Percentiles rank a stretch among this genome's conserved stretches.
phyloP scores from a whole-genome alignment of 2,113 vertebrate species.

The Excalfactoria chinensis region DNA sequence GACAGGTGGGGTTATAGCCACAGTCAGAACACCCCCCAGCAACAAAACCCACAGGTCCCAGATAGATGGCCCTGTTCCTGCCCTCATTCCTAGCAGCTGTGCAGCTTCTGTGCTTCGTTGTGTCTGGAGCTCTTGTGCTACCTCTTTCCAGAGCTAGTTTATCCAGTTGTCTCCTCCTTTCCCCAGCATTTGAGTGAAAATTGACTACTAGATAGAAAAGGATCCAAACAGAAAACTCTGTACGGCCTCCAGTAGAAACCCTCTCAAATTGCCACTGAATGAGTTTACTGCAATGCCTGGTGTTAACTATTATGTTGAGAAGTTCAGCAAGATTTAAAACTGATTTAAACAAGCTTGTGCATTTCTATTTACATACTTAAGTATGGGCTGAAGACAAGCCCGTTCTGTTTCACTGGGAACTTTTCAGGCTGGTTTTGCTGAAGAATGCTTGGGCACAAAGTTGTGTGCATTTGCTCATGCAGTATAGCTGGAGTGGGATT shows the following conservation, averaged over 20 bases:
- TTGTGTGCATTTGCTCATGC: background rate
- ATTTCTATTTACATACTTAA: background rate
- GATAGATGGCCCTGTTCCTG: background rate
- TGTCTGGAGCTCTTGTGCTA: background rate
- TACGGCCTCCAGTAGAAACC: background rate
- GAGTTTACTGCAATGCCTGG: background rate
- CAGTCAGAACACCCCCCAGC: background rate
- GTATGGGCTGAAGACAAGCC: background rate
- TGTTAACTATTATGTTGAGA: background rate
- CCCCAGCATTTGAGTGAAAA: background rate
- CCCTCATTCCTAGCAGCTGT: background rate
- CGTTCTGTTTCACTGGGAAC: background rate
- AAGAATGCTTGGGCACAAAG: background rate
- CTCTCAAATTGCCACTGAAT: background rate
- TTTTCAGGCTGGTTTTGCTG: background rate
- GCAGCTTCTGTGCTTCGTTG: background rate
- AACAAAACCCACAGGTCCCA: background rate
- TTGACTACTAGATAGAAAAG: background rate
- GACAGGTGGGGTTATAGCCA: accelerated
- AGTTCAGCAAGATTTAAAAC: background rate
- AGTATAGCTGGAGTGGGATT: background rate
- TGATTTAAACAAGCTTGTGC: background rate
- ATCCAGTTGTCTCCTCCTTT: background rate
- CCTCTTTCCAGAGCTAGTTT: background rate
- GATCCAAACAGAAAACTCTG: background rate